Conservation (phyloP, 2,113 vertebrate genomes). For the Micronycteris hirsuta region DNA sequence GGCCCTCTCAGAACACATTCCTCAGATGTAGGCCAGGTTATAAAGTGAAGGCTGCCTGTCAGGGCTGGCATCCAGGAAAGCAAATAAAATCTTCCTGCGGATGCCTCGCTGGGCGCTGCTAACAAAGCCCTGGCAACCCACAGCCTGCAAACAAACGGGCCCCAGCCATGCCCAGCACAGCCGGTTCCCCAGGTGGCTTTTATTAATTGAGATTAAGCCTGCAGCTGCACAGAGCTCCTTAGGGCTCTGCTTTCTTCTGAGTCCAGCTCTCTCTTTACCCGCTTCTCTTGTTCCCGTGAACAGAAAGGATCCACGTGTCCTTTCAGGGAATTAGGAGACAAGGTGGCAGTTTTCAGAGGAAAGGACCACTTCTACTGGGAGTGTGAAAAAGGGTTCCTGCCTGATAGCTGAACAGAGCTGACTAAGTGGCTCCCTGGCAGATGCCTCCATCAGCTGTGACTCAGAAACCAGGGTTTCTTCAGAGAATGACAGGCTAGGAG, state of each 20-base stretch:
- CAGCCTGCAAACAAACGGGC: background rate
- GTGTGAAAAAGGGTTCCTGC: background rate
- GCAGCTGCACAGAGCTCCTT: background rate
- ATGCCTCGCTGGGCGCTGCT: background rate
- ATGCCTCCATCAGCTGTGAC: background rate
- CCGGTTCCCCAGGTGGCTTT: background rate
- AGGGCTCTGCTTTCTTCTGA: background rate
- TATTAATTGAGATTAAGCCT: slow-evolving; percentile 55
- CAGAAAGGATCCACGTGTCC: background rate
- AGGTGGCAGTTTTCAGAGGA: background rate
- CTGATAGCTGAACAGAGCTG: background rate
- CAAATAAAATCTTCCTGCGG: slow-evolving; percentile 49
- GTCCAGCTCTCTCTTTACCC: background rate
- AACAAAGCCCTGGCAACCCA: slow-evolving; percentile 39
- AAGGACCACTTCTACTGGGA: background rate
- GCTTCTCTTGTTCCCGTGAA: background rate
- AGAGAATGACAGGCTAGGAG: background rate
- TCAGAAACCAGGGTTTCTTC: background rate
- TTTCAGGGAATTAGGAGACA: slow-evolving; percentile 5
- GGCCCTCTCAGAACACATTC: background rate
- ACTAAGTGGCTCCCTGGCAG: background rate
- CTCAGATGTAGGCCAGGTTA: background rate
- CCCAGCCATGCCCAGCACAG: background rate
- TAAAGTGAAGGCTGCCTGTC: slow-evolving; percentile 45
- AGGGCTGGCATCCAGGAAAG: slow-evolving; percentile 38